These are phyloP conservation scores for Asarcornis scutulata DNA, from an alignment of 2,113 vertebrate genomes.

Conservation along the genomic window DNA sequence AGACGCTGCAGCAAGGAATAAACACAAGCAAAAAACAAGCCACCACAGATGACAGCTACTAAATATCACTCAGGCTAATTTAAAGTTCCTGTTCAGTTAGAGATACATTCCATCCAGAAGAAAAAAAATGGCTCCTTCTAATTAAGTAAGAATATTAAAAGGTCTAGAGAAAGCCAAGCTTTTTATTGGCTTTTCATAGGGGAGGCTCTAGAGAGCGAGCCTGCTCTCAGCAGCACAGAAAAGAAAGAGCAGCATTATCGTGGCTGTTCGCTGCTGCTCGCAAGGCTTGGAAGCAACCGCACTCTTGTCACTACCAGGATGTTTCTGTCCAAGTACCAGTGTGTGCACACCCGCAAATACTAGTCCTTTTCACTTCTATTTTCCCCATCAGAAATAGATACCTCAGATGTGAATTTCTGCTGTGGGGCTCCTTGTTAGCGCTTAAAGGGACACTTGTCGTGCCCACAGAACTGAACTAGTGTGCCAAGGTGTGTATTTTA, in stretches of 20 bases:
- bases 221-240: conserved; percentile 46
- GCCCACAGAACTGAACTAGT: not conserved
- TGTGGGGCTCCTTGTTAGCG: conserved; percentile 9
- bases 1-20: not conserved
- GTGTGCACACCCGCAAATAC: conserved; percentile 65
- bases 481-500: not conserved
- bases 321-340: conserved; percentile 70
- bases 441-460: conserved; percentile 22
- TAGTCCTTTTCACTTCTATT: conserved; percentile 66
- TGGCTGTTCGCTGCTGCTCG: conserved; percentile 45
- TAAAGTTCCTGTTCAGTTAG: not conserved
- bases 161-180: conserved; percentile 31
- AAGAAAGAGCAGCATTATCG: conserved; percentile 75
- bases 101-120: not conserved
- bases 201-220: conserved; percentile 44
- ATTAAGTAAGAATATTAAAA: conserved; percentile 18
- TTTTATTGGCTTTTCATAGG: not conserved
- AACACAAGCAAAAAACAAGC: not conserved
- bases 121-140: not conserved
- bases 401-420: conserved; percentile 56
- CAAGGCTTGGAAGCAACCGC: conserved; percentile 63
- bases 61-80: not conserved
- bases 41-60: not conserved
- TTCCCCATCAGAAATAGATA: conserved; percentile 53
- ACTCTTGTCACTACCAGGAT: conserved; percentile 76